Evolutionary conservation across 2,888 invertebrate genomes (phyloP), one percentile per base, ranked within the genome.

Genomic region (Phyllotreta striolata): DNA sequence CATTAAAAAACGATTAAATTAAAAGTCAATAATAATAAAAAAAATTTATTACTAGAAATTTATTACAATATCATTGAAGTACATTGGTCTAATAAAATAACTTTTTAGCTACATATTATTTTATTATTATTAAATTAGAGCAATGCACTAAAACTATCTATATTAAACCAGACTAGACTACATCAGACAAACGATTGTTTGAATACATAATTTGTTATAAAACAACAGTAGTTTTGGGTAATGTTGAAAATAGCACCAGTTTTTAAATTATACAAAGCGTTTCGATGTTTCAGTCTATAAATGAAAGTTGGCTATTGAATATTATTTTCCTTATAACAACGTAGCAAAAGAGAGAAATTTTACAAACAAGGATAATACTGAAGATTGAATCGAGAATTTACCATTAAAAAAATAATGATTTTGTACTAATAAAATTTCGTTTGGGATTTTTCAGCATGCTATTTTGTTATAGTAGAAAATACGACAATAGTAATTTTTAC

Each of bases 221-320:
- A 59, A 62, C 59, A 63, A 63, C 63, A 60, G 55, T 57, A 55
- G 63, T 63, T 62, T 55, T 59, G 44, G 46, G 58, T 58, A 69
- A 67, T 54, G 64, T 66, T 56, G 68, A 73, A 72, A 66, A 47
- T 73, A 74, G 74, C 74, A 74, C 74, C 74, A 72, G 44, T 70
- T 71, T 72, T 74, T 24, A 24, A 70, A 71, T 70, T 66, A 69
- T 60, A 59, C 60, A 63, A 57, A 70, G 69, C 68, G 62, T 59
- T 73, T 74, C 73, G 74, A 74, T 74, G 74, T 74, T 46, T 57
- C 63, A 56, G 66, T 59, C 57, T 62, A 55, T 54, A 62, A 59
- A 68, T 69, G 59, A 68, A 70, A 64, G 64, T 35, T 43, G 43
- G 35, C 37, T 41, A n/a, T 59, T n/a, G 9, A 6, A 14, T 59